Evolutionary conservation across 2,888 invertebrate genomes (phyloP).

Genomic region (Orchesellides sinensis): DNA sequence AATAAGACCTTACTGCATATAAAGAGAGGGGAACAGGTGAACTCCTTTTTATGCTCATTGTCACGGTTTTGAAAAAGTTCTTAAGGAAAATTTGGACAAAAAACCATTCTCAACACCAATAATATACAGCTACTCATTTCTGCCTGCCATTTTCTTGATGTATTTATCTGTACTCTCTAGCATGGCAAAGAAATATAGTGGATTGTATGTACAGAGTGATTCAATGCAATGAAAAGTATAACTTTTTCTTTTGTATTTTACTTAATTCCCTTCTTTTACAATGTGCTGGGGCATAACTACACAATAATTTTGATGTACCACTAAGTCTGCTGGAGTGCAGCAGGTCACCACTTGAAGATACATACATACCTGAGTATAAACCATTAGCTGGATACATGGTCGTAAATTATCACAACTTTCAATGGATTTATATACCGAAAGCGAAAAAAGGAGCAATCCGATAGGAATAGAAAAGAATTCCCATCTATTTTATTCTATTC

Average conservation of each 20-base stretch:
- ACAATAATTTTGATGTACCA: not conserved
- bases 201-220: not conserved
- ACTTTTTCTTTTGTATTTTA: conserved; percentile 14
- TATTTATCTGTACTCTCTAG: conserved; percentile 11
- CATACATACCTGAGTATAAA: conserved; percentile 4
- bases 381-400: conserved; percentile 39
- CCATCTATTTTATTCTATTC: not conserved
- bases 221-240: not conserved
- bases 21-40: conserved; percentile 21
- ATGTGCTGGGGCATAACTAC: not conserved
- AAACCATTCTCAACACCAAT: too few relatives aligned
- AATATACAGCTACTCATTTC: not conserved
- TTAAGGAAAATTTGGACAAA: not conserved
- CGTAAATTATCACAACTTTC: conserved; percentile 52
- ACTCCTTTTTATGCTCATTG: conserved; percentile 21
- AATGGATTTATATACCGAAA: conserved; percentile 1
- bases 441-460: not conserved
- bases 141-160: not conserved
- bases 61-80: conserved; percentile 7
- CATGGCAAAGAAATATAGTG: too few relatives aligned
- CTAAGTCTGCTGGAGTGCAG: conserved; percentile 15
- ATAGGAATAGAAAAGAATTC: conserved; percentile 7
- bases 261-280: conserved; percentile 5
- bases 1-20: conserved; percentile 15
- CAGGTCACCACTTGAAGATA: conserved; percentile 22